Evolutionary conservation across 2,888 invertebrate species (phyloP), one percentile per base, ranked within the genome.

Genomic region (Drosophila siamana): DNA sequence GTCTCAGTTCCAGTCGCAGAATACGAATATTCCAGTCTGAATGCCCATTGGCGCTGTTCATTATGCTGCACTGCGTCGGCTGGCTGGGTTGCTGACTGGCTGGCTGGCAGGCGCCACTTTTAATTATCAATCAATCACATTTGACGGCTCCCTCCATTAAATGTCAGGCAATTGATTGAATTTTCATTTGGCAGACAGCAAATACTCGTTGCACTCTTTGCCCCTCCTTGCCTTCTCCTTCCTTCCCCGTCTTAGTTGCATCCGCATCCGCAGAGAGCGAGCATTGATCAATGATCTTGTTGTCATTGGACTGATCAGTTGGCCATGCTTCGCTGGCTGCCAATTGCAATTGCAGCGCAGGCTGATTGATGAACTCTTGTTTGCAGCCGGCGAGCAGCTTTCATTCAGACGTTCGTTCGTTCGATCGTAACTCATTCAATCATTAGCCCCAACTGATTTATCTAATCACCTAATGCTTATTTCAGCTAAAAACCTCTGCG

Each of bases 51-150:
- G 16, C 47, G 40, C 48, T 51, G 41, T 69, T 67, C 59, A 81
- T 87, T 84, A 73, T 84, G 87, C 76, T 85, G 76, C 65, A 81
- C 43, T 75, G 59, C 76, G 76, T 76, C 73, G 83, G 52, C 62
- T 19, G 19, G 19, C 19, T 19, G 19, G 19, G 2, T 19, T 1
- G 19, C 19, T 19, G 19, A 3, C 19, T 19, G 19, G 19, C 19
- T 80, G 57, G 55, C 26, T 76, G 57, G 55, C 65, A 72, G 84
- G 84, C 84, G 88, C 84, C 86, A 86, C 86, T 73, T 83, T 88
- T 83, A 86, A 88, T 88, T 86, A 84, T 86, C 84, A 86, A 88
- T 88, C 86, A 88, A 84, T 86, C 86, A 84, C 80, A 83, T 75
- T 83, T 80, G 88, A 84, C 84, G 75, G 78, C 76, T 83, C 84